Evolutionary conservation across 2,113 vertebrate species (phyloP), one percentile per base, ranked within the genome.

Genomic region (Empidonax alnorum): DNA sequence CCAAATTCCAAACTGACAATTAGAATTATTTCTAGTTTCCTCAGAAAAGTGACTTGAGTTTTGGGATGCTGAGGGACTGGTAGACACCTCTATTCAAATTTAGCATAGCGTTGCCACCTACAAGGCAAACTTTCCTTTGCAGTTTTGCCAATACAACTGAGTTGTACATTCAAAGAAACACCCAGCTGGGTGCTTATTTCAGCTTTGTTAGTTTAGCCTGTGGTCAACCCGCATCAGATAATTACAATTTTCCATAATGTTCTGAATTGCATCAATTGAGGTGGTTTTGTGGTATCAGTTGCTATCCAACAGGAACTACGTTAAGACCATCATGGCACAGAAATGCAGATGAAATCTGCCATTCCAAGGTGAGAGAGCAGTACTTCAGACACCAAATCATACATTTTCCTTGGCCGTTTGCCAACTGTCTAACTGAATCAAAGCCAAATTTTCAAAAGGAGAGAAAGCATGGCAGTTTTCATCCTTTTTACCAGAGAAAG

Each of bases 371-470:
- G 84, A 92, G 86, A 95, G 72, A 5, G 67, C 47, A 81, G 71
- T 42, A 71, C 58, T 92, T 84, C 9, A 93, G 72, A 47, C 81
- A 95, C 66, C 87, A 93, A 81, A 90, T 65, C 39, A 90, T 35
- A 90, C 23, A 58, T 92, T 95, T 96, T 87, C 84, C 65, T 95
- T 96, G 95, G 96, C 84, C 10, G 16, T 23, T 49, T 92, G 88
- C 93, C 94, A 92, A 25, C 72, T 37, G 41, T 61, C 39, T 58
- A 65, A 59, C 30, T 42, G 76, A 94, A 84, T 42, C 50, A 71
- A 83, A 84, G 89, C 78, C 86, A 84, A 87, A 56, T 37, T 50
- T 82, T 90, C 62, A 91, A 52, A 15, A 52, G 72, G 39, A 94
- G 50, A 93, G 90, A 85, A 67, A 81, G 69, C 79, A 35, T 8